These are phyloP conservation scores for Athalia cordata DNA, from an alignment of 2,888 invertebrate species.

Conservation along the genomic window DNA sequence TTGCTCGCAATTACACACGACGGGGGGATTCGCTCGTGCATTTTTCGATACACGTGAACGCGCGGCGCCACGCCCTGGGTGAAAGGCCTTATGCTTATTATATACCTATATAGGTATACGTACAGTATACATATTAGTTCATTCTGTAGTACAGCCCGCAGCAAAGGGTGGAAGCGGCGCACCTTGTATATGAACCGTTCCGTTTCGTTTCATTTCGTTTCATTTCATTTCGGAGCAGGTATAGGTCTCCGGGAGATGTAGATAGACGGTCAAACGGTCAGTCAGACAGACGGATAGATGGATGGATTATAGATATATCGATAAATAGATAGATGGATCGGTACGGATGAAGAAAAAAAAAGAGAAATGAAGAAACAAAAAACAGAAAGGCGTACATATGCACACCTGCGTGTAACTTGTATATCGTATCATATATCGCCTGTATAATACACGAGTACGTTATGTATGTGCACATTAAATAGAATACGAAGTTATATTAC, in stretches of 20 bases:
- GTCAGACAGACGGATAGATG: constrained; percentile 13
- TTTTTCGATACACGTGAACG: neutral
- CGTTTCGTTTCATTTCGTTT: neutral
- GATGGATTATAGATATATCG: constrained; percentile 9
- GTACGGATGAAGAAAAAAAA: neutral
- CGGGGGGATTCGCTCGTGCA: neutral
- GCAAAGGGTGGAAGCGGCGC: neutral
- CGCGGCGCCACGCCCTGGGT: constrained; percentile 63
- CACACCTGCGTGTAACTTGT: neutral
- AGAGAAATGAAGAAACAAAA: neutral
- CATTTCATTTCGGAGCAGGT: neutral
- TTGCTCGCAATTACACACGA: neutral
- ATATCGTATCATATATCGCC: no score
- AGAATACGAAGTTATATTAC: no score
- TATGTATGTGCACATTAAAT: no score
- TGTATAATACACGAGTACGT: neutral
- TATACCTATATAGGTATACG: neutral
- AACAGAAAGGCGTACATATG: neutral
- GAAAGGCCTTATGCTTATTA: constrained; percentile 57
- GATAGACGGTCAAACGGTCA: neutral
- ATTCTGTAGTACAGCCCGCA: neutral
- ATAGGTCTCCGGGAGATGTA: neutral
- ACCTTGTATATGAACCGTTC: no score
- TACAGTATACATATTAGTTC: neutral
- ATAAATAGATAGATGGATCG: neutral